Base-by-base conservation (phyloP, 2,888 invertebrate species). In the Himalopsyche tibetana region DNA sequence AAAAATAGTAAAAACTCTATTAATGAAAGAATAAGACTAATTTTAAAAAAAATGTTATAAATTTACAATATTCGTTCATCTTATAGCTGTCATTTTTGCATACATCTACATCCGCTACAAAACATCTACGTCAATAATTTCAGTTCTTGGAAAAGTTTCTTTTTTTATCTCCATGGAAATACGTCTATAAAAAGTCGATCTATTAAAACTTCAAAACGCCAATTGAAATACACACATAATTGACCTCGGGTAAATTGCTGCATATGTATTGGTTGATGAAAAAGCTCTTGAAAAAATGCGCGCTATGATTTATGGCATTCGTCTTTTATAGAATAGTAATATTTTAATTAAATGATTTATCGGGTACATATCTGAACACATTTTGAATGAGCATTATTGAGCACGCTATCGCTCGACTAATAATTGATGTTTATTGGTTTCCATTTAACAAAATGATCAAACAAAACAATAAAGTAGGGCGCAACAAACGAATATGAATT, bases 331-430 rank as follows among this genome's bases (percentile, higher is more conserved):
- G 74, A 74, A 28, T 38, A 36, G 74, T 36, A 74, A 74, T 74
- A 74, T 74, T 38, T 36, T 74, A 74, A 74, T 74, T 36, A 74
- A 74, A 74, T 74, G 74, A 74, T 74, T 74, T 74, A 38, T 74
- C 36, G 74, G 36, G 15, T 38, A 74, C 12, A 5, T 36, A 19
- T 74, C 5, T 15, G 12, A 74, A 74, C 36, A 36, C 15, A 74
- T 74, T 74, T 36, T 15, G 38, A 36, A 74, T 63, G 19, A 63
- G 63, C 36, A 36, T 74, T 74, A 74, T 74, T 74, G 74, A 38
- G 74, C 36, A 12, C 15, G 74, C 38, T 36, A 38, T 74, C 74
- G 28, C 12, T 36, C 74, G 36, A 36, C 19, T 74, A 74, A 74
- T 74, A 74, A 74, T 74, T 74, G 36, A 74, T 74, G 74, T 74